These are phyloP conservation scores for Zootermopsis nevadensis DNA, from an alignment of 2,888 invertebrate genomes.

Conservation along the genomic window DNA sequence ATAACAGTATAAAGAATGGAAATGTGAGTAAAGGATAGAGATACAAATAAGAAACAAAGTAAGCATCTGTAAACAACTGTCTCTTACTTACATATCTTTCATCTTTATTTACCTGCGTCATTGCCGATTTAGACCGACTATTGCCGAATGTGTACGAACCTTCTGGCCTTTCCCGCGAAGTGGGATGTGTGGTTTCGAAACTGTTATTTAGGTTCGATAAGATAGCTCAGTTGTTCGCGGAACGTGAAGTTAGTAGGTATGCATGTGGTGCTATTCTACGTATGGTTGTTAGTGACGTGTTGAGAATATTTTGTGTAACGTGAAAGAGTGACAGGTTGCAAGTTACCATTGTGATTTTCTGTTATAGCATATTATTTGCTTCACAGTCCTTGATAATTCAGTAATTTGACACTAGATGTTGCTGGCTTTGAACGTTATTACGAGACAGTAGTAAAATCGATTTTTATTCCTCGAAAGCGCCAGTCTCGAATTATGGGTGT, in stretches of 20 bases:
- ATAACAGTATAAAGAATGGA: background rate
- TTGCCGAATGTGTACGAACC: background rate
- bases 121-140: background rate
- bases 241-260: background rate
- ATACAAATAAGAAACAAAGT: background rate
- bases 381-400: too few relatives aligned
- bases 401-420: too few relatives aligned
- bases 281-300: background rate
- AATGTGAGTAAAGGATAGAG: background rate
- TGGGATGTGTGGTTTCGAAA: constrained; percentile 37
- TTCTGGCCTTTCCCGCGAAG: constrained; percentile 34
- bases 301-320: background rate
- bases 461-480: background rate
- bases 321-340: background rate
- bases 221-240: background rate
- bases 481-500: background rate
- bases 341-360: too few relatives aligned
- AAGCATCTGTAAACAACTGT: background rate
- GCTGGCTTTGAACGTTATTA: too few relatives aligned
- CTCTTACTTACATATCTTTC: background rate
- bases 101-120: constrained; percentile 32
- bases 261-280: background rate
- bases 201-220: constrained; percentile 18
- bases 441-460: background rate
- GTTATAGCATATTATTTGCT: too few relatives aligned